Base-by-base conservation (phyloP, 2,797 vertebrate species). In the Rachycentron canadum region DNA sequence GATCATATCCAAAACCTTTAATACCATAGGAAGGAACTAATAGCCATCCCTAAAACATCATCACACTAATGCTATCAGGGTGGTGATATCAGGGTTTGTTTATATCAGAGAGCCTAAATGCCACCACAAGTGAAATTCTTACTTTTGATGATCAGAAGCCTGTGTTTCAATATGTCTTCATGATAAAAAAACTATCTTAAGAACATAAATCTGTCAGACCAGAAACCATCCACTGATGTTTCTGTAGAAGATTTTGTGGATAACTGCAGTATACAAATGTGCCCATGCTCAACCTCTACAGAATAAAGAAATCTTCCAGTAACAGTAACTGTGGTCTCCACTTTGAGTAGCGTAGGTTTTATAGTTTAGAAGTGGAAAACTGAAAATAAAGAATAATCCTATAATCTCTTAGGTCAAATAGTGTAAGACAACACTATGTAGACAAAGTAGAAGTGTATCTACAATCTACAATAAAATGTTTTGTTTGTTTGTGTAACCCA, bases 21-120 rank as follows among this genome's bases (percentile, higher is more conserved):
- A 78, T 61, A 80, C 82, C 61, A 55, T 55, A n/a, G 70, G 41
- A 81, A 76, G 59, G 60, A 50, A 81, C 68, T n/a, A 69, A 59
- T 34, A 76, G 58, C 34, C 14, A 47, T 58, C 30, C 16, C 9
- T n/a, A 56, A 79, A 79, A 76, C 60, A 75, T 47, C 26, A 49
- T 47, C 56, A 47, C 47, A 43, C 75, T 75, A 75, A 52, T 47
- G 57, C 47, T 61, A 65, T 36, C 2, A 57, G 45, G 23, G 47
- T 59, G 32, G 19, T 14, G 55, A 63, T 56, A 66, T 41, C 26
- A 21, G n/a, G 49, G 75, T 49, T 40, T 10, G 34, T 50, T 47
- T 38, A 47, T 45, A 40, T 28, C 32, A 6, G 10, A 3, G 0
- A 19, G 43, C 5, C 3, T 32, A 58, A 58, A 32, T 45, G 17